Evolutionary conservation across 2,113 vertebrate species (phyloP).

Genomic region (Otolemur garnettii): DNA sequence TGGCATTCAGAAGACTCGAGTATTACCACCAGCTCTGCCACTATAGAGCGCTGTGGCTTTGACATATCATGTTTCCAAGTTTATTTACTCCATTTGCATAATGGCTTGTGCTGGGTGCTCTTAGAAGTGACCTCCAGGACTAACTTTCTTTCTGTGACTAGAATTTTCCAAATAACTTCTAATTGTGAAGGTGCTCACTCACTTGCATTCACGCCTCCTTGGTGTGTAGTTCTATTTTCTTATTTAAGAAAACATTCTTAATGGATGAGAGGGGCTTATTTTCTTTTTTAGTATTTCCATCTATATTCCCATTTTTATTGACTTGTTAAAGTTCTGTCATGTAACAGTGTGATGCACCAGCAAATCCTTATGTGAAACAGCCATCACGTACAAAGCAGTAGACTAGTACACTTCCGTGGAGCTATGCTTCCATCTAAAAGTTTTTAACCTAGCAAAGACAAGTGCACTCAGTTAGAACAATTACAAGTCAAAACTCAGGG

Average conservation of each 20-base stretch:
- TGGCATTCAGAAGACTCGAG: neutral
- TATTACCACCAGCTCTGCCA: neutral
- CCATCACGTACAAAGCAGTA: neutral
- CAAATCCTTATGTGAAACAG: constrained; percentile 7
- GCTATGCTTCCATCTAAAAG: neutral
- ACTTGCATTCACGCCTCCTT: neutral
- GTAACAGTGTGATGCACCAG: neutral
- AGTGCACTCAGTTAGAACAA: neutral
- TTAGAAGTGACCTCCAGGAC: neutral
- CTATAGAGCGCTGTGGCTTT: neutral
- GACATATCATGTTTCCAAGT: neutral
- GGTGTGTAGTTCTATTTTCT: neutral
- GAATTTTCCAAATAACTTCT: constrained; percentile 39
- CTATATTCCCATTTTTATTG: neutral
- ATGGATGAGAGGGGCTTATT: neutral
- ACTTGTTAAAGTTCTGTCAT: neutral
- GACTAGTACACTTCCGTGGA: neutral
- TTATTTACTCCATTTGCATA: neutral
- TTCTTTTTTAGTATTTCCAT: neutral
- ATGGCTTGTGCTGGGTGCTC: neutral
- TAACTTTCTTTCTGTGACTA: constrained; percentile 7
- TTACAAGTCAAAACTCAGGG: neutral
- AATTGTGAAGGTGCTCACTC: neutral
- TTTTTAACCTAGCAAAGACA: neutral
- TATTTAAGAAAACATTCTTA: constrained; percentile 18